Evolutionary conservation across 2,888 invertebrate species (phyloP), one percentile per base, ranked within the genome.

Genomic region (Chirona hameri): DNA sequence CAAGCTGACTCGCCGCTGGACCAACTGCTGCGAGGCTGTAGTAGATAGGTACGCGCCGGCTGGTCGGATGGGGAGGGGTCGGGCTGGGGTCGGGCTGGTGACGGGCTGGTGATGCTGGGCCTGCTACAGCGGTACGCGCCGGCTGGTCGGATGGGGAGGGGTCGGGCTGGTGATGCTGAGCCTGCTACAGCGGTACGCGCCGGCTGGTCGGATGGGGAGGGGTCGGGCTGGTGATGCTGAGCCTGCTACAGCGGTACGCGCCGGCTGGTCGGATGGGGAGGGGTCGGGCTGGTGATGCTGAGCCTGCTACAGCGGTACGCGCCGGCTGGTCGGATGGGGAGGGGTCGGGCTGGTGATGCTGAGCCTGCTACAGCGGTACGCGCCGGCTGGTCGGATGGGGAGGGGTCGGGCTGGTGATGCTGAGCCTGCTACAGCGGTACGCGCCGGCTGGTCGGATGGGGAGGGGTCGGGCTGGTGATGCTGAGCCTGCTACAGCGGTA

Each of bases 1-100:
- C 85, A 93, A 94, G 87, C 90, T 99, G 83, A 95, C 95, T 86
- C 92, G 91, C 82, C 91, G 98, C 84, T 99, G 99, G 99, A 95
- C 94, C 86, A 95, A 93, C 86, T 94, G 98, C 31, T 96, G 96
- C 89, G 92, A 91, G 81, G 97, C 97, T 88, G 89, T 97, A 84
- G 93, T 93, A 84, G 96, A 97, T 87, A 91, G 94, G 93, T 94
- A 85, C 85, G 86, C 31, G 76, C 12, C 65, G 65, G 60, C 55
- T 14, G 55, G 55, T 3, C n/a, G 12, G 55, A 18, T 2, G 55
- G 12, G 55, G 55, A 55, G 55, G 18, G 55, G 18, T 14, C n/a
- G n/a, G n/a, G n/a, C n/a, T n/a, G n/a, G 18, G 55, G 55, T 55
- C 12, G 55, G 15, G 1, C 2, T 3, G 55, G 55, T 55, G n/a